phyloP scores from a whole-genome alignment of 1,140 invertebrate genomes.

The Meloidogyne hapla region DNA sequence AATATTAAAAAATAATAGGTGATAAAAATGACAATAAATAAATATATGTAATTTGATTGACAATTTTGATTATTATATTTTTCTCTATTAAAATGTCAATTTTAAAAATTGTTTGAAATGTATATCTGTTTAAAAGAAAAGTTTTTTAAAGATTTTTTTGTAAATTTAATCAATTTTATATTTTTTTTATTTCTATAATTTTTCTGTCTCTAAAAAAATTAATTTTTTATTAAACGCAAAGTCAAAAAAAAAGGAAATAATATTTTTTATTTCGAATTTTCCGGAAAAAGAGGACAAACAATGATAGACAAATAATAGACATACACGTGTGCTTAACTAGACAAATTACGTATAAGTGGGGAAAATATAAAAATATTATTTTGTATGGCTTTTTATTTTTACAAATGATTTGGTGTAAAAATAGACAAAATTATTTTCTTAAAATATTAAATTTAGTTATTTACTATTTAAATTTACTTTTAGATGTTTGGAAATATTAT shows the following conservation, averaged over 20 bases:
- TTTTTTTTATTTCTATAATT: background rate
- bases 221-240: too few species aligned
- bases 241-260: too few species aligned
- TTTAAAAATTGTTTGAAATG: background rate
- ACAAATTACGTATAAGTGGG: background rate
- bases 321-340: background rate
- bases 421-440: background rate
- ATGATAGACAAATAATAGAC: background rate
- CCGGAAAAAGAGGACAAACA: background rate
- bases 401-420: background rate
- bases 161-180: background rate
- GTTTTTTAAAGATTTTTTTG: background rate
- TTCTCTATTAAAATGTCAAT: background rate
- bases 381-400: background rate
- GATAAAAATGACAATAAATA: background rate
- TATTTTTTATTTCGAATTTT: background rate
- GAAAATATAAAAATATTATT: background rate
- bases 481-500: conserved; percentile 10
- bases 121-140: background rate
- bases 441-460: too few species aligned
- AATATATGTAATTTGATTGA: background rate
- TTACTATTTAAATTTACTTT: background rate
- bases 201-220: background rate
- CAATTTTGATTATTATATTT: background rate
- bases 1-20: background rate